Evolutionary conservation across 2,113 vertebrate species (phyloP), one percentile per base, ranked within the genome.

Genomic region (Alethe diademata): DNA sequence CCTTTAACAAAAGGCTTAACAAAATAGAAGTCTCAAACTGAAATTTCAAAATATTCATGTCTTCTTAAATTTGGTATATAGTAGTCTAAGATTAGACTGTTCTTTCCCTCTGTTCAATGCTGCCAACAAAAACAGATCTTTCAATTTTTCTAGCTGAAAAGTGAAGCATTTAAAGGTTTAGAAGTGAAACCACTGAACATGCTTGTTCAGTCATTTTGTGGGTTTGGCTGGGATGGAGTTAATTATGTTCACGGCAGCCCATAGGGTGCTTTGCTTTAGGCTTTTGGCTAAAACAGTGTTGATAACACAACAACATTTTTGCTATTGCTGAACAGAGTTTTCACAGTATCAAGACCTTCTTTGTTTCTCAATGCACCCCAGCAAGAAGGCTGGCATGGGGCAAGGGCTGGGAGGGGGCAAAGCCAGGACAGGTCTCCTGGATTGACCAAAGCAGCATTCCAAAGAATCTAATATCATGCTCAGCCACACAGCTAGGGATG

Each of bases 231-330:
- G 29, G 22, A 29, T 51, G 35, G 40, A 74, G 40, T 70, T 53
- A 7, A 42, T 42, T 31, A 25, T 11, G 26, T 43, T 56, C 33
- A 60, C 14, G 69, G 54, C 19, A 65, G 31, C 50, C 20, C 2
- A 1, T 5, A 45, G 31, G 12, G 3, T 19, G 8, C 40, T 50
- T 35, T 65, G 19, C 0, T 69, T 48, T 14, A 40, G 9, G 9
- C 24, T 38, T 84, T 40, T 45, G 29, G 25, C 61, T 69, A 42
- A 57, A 76, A 28, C 9, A 17, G 14, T 11, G 7, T 22, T 57
- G 28, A 23, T 54, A 70, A 33, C 8, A 25, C 6, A 45, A 8
- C 45, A 42, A 5, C 5, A 8, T 22, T 92, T 38, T 36, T 23
- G 11, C 7, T 38, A 3, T 9, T n/a, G 9, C 26, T 53, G 20